Conservation (phyloP, 2,113 vertebrate species). For the Pyxicephalus adspersus region DNA sequence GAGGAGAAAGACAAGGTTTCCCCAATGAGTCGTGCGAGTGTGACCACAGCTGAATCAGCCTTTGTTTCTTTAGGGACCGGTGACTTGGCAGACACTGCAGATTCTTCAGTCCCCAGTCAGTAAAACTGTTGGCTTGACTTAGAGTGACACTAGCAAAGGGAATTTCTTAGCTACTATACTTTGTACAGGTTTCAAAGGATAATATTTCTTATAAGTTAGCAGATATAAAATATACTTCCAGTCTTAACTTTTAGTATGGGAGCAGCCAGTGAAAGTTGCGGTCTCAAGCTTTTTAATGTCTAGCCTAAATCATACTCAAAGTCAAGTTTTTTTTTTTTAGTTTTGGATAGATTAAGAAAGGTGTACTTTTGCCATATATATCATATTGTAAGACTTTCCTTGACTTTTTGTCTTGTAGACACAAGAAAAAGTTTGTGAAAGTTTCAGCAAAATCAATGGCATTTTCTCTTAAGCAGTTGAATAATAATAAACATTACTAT, state of each 20-base stretch:
- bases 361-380: too few species aligned
- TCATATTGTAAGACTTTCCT: too few species aligned
- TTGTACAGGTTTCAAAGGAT: background rate
- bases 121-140: background rate
- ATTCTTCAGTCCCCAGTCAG: conserved; percentile 13
- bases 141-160: conserved; percentile 30
- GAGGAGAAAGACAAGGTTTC: conserved; percentile 21
- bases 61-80: conserved; percentile 9
- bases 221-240: background rate
- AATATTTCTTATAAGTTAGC: background rate
- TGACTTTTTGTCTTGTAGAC: too few species aligned
- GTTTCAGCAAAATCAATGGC: too few species aligned
- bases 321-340: too few species aligned
- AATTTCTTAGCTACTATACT: conserved; percentile 4
- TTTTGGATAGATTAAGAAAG: too few species aligned
- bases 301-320: too few species aligned
- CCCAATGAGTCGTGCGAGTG: background rate
- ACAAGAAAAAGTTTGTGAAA: too few species aligned
- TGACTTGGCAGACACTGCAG: conserved; percentile 11
- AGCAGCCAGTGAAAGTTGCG: background rate
- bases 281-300: background rate
- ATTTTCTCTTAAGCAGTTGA: too few species aligned
- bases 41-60: conserved; percentile 12
- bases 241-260: background rate
- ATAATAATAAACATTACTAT: too few species aligned